These are phyloP conservation scores for Acromyrmex charruanus DNA, from an alignment of 1,140 invertebrate species.

Conservation along the genomic window DNA sequence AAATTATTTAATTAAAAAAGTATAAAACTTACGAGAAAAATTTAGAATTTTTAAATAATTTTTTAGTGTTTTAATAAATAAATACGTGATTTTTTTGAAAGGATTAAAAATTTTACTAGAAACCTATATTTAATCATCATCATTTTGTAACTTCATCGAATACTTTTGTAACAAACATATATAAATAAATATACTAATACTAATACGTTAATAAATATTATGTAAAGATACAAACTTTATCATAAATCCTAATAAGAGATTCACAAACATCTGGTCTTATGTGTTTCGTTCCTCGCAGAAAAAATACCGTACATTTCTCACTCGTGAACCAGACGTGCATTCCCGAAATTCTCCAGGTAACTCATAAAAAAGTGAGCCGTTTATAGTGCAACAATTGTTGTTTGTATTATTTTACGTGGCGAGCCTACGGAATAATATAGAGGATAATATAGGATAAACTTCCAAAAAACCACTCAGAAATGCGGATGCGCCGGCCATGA, in stretches of 20 bases:
- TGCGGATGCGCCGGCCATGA: background rate
- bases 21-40: background rate
- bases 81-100: background rate
- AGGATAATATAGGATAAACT: background rate
- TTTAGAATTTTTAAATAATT: too few species aligned
- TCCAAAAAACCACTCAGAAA: slow-evolving; percentile 16
- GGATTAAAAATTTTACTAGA: background rate
- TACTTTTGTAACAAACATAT: background rate
- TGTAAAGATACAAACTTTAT: background rate
- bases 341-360: background rate
- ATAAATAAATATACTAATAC: background rate
- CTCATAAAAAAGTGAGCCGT: slow-evolving; percentile 5
- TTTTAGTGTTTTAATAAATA: background rate
- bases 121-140: background rate
- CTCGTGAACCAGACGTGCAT: background rate
- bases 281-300: background rate
- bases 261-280: background rate
- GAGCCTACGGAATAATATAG: slow-evolving; percentile 15
- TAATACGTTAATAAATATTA: background rate
- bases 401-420: background rate
- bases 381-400: background rate
- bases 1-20: background rate
- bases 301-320: background rate
- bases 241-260: background rate
- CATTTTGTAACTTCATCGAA: too few species aligned